Conservation (phyloP, 2,888 invertebrate genomes). For the Poecilobothrus nobilitatus region DNA sequence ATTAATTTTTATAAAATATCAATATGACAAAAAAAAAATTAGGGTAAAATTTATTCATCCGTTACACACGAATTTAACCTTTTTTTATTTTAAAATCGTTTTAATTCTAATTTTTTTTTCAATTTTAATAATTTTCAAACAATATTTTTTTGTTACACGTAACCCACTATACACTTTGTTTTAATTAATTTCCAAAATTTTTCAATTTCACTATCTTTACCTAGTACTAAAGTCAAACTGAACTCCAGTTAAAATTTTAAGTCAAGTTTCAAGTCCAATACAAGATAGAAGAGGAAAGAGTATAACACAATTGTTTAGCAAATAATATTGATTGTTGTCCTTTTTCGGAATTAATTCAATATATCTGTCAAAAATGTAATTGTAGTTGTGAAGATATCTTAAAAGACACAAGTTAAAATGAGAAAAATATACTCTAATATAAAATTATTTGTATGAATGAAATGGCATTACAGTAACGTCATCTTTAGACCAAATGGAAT, state of each 20-base stretch:
- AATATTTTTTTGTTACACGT: background rate
- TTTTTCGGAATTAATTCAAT: background rate
- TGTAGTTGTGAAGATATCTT: background rate
- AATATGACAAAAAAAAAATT: background rate
- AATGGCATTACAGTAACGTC: background rate
- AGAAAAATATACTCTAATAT: background rate
- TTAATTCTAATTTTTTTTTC: background rate
- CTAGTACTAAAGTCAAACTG: conserved; percentile 6
- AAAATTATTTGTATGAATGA: background rate
- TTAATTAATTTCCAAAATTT: background rate
- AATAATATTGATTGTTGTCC: background rate
- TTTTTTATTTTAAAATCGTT: background rate
- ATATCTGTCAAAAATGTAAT: background rate
- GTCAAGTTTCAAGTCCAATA: background rate
- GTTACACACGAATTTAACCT: background rate
- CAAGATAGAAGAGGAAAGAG: background rate
- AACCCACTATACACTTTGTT: background rate
- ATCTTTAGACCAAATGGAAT: background rate
- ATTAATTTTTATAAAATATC: background rate
- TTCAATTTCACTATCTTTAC: conserved; percentile 1
- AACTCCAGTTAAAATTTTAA: background rate
- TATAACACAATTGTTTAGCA: background rate
- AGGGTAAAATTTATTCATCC: conserved; percentile 3
- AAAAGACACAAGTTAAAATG: background rate
- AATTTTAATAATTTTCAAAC: background rate